Base-by-base conservation (phyloP, 2,113 vertebrate genomes). In the Guaruba guarouba region DNA sequence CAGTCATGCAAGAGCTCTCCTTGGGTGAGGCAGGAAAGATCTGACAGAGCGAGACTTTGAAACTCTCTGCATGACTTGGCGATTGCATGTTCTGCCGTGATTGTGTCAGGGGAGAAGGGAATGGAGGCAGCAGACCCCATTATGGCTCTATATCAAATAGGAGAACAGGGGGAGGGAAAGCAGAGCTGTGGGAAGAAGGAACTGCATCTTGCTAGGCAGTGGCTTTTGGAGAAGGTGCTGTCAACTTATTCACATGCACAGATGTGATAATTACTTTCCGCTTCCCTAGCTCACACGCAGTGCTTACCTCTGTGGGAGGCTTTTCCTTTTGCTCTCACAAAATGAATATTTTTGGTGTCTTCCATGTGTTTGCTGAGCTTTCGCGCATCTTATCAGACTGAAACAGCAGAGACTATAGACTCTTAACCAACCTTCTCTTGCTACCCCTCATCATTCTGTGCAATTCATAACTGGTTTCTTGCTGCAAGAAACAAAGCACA, bases 251-350 rank as follows among this genome's bases (percentile, higher is more conserved):
- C 70, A 68, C 24, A 7, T 71, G 68, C 43, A 68, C 68, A 35
- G 82, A 82, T 94, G 82, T 92, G 73, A 83, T 92, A 92, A 95
- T 92, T 93, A 71, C 54, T 92, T 92, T 86, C 61, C 9, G 1
- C 69, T 91, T 89, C 84, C 33, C 31, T 41, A 83, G 66, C 51
- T 93, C 67, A 51, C 81, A 70, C 39, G 68, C 76, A 92, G 51
- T 46, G 76, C 80, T 64, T 90, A 9, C 20, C 78, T 86, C 90
- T 75, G 79, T 81, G 84, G 84, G 75, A 88, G 79, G 75, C 51
- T 94, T 83, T 94, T 95, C 85, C 88, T 90, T 75, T 83, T n/a
- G 39, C 79, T 92, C 78, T 48, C 64, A 80, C n/a, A 4, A 86
- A 25, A 83, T 55, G 51, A 90, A 19, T 88, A 83, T 86, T 93